Evolutionary conservation across 2,888 invertebrate species (phyloP).

Genomic region (Pegoplata infirma): DNA sequence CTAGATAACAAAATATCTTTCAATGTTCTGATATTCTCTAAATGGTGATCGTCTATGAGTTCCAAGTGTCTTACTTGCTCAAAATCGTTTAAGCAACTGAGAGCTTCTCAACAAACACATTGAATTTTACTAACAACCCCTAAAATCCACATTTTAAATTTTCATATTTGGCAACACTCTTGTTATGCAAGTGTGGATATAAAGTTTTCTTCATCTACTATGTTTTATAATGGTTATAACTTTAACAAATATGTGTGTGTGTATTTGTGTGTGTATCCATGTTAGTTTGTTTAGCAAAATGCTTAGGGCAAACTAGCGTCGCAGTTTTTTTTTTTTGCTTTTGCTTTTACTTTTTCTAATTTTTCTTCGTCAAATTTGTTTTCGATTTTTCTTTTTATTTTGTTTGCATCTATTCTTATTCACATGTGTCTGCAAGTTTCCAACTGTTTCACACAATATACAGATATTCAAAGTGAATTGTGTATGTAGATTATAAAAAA

Average conservation of each 20-base stretch:
- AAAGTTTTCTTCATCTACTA: constrained; percentile 3
- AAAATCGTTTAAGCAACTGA: no score
- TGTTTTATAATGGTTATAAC: not conserved
- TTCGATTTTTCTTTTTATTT: constrained; percentile 42
- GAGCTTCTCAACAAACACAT: no score
- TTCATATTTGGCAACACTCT: not conserved
- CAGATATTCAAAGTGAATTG: not conserved
- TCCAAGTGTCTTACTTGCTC: no score
- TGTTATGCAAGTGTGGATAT: not conserved
- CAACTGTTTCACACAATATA: constrained; percentile 24
- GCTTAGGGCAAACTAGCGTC: constrained; percentile 48
- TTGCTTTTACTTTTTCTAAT: constrained; percentile 55
- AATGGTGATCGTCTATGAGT: no score
- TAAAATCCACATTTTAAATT: no score
- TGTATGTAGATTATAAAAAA: constrained; percentile 41
- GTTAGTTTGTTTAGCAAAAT: constrained; percentile 50
- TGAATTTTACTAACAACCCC: no score
- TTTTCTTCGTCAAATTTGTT: constrained; percentile 57
- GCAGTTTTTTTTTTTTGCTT: constrained; percentile 20
- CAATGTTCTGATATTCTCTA: no score
- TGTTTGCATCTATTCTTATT: constrained; percentile 11
- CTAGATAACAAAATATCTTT: no score
- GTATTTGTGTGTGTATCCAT: not conserved
- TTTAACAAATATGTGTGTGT: not conserved
- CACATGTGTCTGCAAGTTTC: constrained; percentile 37